A percentile compares a stretch with the other conserved stretches of the same genome.
These are phyloP conservation scores for Siphonodentalium dalli DNA, from an alignment of 2,888 invertebrate species.

Conservation along the genomic window DNA sequence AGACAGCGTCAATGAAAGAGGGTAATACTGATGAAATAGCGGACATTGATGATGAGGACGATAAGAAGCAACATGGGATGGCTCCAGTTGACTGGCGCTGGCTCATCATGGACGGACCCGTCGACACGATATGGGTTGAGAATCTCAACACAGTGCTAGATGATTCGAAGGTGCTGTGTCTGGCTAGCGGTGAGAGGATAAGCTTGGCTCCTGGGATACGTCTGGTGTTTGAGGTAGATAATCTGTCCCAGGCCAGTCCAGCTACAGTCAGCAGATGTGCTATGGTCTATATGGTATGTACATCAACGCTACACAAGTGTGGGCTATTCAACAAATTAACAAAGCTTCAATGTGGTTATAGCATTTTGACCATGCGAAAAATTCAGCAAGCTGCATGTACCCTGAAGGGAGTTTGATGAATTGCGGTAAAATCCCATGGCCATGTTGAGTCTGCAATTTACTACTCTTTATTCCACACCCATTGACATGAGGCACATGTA, in stretches of 20 bases:
- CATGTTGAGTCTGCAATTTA: no score
- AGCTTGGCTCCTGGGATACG: slow-evolving; percentile 58
- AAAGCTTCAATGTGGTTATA: no score
- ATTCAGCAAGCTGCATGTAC: no score
- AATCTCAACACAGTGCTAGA: slow-evolving; percentile 65
- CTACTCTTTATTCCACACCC: no score
- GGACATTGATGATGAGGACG: slow-evolving; percentile 31
- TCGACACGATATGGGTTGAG: slow-evolving; percentile 65
- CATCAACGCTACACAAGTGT: no score
- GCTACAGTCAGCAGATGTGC: slow-evolving; percentile 65
- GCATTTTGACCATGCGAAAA: no score
- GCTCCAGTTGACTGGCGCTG: slow-evolving; percentile 58
- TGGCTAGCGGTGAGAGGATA: slow-evolving; percentile 64
- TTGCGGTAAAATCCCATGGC: no score
- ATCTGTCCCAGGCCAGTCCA: slow-evolving; percentile 62
- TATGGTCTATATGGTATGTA: slow-evolving; percentile 64
- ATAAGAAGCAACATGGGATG: slow-evolving; percentile 33
- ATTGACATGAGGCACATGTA: no score
- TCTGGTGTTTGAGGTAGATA: slow-evolving; percentile 65
- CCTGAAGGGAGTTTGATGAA: no score
- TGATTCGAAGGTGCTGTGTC: slow-evolving; percentile 63
- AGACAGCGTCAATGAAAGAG: no score
- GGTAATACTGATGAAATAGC: no score
- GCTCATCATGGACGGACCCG: slow-evolving; percentile 64
- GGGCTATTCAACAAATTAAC: no score